Evolutionary conservation across 2,113 vertebrate genomes (phyloP), one percentile per base, ranked within the genome.

Genomic region (Myotis brandtii): DNA sequence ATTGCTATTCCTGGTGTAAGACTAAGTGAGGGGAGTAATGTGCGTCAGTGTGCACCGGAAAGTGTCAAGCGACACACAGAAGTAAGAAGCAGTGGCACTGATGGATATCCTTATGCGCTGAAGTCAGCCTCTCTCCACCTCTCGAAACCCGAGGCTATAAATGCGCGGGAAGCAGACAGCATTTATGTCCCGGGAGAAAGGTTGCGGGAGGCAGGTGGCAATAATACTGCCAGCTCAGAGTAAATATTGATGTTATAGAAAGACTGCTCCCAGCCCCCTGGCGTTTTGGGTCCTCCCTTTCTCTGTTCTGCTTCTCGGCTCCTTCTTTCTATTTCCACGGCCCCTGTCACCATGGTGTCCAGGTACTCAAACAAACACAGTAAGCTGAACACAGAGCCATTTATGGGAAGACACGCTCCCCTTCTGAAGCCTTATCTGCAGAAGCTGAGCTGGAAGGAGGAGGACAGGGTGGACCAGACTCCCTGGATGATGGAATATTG

Each of bases 331-430:
- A 32, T 89, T 89, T 89, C 96, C 93, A 32, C 48, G 73, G 91
- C 37, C 46, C 54, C 62, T 34, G n/a, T 93, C 91, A 84, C 94
- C 89, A 72, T 83, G 91, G 96, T 75, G 79, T 43, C 94, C 14
- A 80, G 76, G 46, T 81, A 34, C 73, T 84, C 66, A 59, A 25
- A 93, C 80, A 76, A 73, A 87, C 72, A 88, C 37, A 34, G 40
- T 37, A 70, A 40, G 30, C 34, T 95, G 37, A 87, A 79, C 89
- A 94, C 66, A 48, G 67, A 92, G 70, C 40, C 14, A 0, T 72
- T 40, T 32, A 21, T 27, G 59, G 70, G 83, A 93, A 95, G 92
- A 89, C 50, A 6, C 9, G 7, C 18, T 73, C 52, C 59, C 54
- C 59, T 73, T 43, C 66, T 5, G 54, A 80, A 90, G 21, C 12